These are phyloP conservation scores for Meriones psammophilus DNA, from an alignment of 2,797 vertebrate genomes.

Conservation along the genomic window DNA sequence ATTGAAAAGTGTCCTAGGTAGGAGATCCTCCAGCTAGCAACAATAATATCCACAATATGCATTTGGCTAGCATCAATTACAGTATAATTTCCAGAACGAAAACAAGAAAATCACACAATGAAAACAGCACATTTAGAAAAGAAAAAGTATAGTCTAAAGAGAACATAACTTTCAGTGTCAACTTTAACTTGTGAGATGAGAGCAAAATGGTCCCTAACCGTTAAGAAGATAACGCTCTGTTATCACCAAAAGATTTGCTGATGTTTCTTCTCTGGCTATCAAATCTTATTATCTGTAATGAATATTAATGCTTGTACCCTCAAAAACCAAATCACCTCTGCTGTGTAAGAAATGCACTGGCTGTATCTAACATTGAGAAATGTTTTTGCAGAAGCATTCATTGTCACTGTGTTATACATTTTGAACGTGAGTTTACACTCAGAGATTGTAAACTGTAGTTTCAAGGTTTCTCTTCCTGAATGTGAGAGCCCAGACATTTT, in stretches of 20 bases:
- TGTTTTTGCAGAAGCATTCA: slow-evolving; percentile 44
- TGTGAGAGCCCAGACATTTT: slow-evolving; percentile 48
- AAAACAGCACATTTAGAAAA: slow-evolving; percentile 69
- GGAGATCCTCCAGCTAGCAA: slow-evolving; percentile 66
- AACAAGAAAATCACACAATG: slow-evolving; percentile 59
- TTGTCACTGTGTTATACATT: slow-evolving; percentile 36
- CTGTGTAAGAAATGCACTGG: slow-evolving; percentile 46
- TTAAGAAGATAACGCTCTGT: slow-evolving; percentile 71
- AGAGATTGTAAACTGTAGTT: slow-evolving; percentile 32
- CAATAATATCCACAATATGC: slow-evolving; percentile 51
- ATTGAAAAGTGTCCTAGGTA: slow-evolving; percentile 62
- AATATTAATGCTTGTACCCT: slow-evolving; percentile 74
- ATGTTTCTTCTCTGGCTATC: slow-evolving; percentile 69
- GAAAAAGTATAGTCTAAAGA: slow-evolving; percentile 62
- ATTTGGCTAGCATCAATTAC: slow-evolving; percentile 77
- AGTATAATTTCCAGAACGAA: slow-evolving; percentile 70
- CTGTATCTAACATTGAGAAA: slow-evolving; percentile 61
- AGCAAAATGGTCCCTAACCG: slow-evolving; percentile 65
- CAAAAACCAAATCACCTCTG: slow-evolving; percentile 55
- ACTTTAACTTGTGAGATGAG: slow-evolving; percentile 67
- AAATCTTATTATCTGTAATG: slow-evolving; percentile 67
- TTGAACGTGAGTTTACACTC: slow-evolving; percentile 49
- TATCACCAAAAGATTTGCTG: slow-evolving; percentile 71
- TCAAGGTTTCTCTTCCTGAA: slow-evolving; percentile 16
- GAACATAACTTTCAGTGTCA: slow-evolving; percentile 64